Percentiles rank a stretch among this genome's conserved stretches.
Conservation (phyloP, 2,797 vertebrate species). For the Anomalospiza imberbis region DNA sequence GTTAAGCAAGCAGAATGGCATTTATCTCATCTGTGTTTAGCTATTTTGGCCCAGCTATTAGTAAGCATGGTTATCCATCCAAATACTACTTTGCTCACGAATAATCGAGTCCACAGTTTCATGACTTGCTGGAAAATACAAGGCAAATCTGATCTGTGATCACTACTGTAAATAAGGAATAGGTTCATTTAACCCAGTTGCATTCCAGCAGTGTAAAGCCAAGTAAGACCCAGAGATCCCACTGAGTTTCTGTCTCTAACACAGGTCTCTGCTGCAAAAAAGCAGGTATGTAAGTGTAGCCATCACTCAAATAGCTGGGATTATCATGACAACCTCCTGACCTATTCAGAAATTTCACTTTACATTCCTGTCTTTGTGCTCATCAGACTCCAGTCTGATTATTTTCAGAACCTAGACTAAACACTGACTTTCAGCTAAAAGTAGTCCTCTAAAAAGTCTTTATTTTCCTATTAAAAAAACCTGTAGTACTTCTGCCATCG, state of each 20-base stretch:
- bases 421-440: neutral
- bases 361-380: neutral
- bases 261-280: neutral
- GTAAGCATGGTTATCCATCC: neutral
- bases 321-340: neutral
- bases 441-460: neutral
- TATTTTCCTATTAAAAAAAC: neutral
- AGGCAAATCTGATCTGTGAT: neutral
- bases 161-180: neutral
- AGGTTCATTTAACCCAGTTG: neutral
- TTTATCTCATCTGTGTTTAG: neutral
- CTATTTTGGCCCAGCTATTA: neutral
- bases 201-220: neutral
- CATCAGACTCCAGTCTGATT: neutral
- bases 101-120: neutral
- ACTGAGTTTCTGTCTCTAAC: neutral
- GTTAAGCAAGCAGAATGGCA: neutral
- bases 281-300: neutral
- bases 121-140: neutral
- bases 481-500: neutral
- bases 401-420: neutral
- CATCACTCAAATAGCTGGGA: neutral
- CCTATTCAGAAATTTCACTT: neutral
- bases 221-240: neutral
- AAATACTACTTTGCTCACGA: neutral